These are phyloP conservation scores for Phocides pigmalion DNA, from an alignment of 1,140 invertebrate species.

Conservation along the genomic window DNA sequence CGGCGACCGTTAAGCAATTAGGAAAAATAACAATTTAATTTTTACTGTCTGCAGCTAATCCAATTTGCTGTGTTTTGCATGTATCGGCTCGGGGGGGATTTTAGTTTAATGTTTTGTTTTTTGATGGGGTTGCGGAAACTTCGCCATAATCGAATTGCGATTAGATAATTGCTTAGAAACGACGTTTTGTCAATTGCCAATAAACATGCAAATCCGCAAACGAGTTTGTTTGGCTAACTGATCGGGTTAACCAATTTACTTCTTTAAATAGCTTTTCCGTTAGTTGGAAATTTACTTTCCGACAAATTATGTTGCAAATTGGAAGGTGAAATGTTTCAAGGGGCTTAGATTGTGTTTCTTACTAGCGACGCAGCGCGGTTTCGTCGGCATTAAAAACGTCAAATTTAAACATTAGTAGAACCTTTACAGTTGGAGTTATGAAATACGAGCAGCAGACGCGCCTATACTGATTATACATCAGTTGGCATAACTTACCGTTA, in stretches of 20 bases:
- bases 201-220: conserved; percentile 16
- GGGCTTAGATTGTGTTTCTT: background rate
- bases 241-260: conserved; percentile 23
- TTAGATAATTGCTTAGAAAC: conserved; percentile 37
- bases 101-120: conserved; percentile 43
- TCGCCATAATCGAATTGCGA: conserved; percentile 35
- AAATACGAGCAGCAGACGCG: no score
- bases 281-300: conserved; percentile 13
- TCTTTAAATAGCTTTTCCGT: conserved; percentile 17
- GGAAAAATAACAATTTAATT: conserved; percentile 57
- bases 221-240: conserved; percentile 7
- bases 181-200: conserved; percentile 10
- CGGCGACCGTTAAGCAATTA: conserved; percentile 34
- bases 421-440: no score
- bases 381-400: background rate
- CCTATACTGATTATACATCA: no score
- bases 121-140: conserved; percentile 34
- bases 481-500: background rate
- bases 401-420: no score
- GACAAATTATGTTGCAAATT: conserved; percentile 21
- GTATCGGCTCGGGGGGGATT: conserved; percentile 35
- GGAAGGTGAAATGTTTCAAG: background rate
- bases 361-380: background rate
- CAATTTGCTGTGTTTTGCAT: conserved; percentile 39
- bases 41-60: conserved; percentile 47